Base-by-base conservation (phyloP, 2,797 vertebrate genomes). In the Acrocephalus scirpaceus region DNA sequence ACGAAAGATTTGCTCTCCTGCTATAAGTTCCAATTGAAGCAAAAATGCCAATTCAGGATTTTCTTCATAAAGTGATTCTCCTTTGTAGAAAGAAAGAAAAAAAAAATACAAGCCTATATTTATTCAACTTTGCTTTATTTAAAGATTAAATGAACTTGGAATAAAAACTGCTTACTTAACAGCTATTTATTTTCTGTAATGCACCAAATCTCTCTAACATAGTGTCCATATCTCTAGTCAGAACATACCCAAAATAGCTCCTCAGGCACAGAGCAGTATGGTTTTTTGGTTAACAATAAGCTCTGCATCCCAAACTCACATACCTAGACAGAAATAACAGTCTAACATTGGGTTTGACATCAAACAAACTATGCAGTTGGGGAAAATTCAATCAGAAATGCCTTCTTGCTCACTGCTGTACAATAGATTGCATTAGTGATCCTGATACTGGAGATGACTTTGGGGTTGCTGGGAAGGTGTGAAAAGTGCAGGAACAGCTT, bases 31-130 rank as follows among this genome's bases (percentile, higher is more conserved):
- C 58, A 65, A 16, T 11, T 57, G 83, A 93, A 85, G 62, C 12
- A 90, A 95, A 96, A 80, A 72, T 83, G 67, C 44, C 48, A 88
- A 32, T 75, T 94, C 77, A 75, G 88, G 61, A 18, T 82, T 88
- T 92, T 76, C 27, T 77, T 71, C 75, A 36, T 40, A 57, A 87
- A 87, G 38, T 26, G 40, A n/a, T 62, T 88, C 27, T 65, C 65
- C 36, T 75, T 54, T 69, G 44, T 27, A 86, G 67, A n/a, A 71
- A 77, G 12, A 30, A 74, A 87, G 86, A 64, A 7, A 54, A 56
- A 56, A 56, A 60, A 9, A 45, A 13, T 3, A 29, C 69, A 36
- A 3, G 3, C 16, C 32, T 54, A 2, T 72, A 57, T 93, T 90
- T 94, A 74, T 86, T 88, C 36, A 76, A 14, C 30, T 76, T 79